Conservation (phyloP, 2,113 vertebrate genomes). For the Eurypyga helias region DNA sequence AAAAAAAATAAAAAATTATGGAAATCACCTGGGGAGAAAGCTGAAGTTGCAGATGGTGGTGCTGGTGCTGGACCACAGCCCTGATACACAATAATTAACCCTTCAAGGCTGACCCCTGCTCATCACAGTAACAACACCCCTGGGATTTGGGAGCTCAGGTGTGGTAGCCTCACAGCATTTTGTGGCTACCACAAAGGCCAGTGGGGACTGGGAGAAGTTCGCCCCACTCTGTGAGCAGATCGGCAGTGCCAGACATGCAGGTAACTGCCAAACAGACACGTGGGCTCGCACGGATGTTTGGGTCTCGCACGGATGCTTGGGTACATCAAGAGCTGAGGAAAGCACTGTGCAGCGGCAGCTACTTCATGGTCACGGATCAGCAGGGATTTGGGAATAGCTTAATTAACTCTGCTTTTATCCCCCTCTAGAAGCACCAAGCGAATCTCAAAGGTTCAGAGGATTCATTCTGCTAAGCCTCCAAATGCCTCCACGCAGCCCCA, state of each 20-base stretch:
- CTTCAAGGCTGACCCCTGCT: not conserved
- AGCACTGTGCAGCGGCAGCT: not conserved
- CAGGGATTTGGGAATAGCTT: slow-evolving; percentile 12
- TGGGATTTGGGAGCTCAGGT: rapidly evolving
- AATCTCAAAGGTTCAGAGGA: slow-evolving; percentile 17
- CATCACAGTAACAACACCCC: not conserved
- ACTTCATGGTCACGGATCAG: not conserved
- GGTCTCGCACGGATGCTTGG: not conserved
- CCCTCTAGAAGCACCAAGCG: not conserved
- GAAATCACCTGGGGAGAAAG: not conserved
- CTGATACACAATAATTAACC: not conserved
- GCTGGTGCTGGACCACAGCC: not conserved
- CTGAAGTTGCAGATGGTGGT: not conserved
- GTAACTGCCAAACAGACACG: not conserved
- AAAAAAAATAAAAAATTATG: not conserved
- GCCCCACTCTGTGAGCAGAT: not conserved
- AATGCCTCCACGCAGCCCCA: not conserved
- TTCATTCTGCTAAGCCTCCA: slow-evolving; percentile 25
- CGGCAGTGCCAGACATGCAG: rapidly evolving
- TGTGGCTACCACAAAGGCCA: not conserved
- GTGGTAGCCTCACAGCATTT: rapidly evolving
- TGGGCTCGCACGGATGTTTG: not conserved
- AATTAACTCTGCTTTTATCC: slow-evolving; percentile 34
- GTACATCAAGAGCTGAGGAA: not conserved
- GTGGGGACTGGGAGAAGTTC: rapidly evolving